phyloP scores from a whole-genome alignment of 1,140 invertebrate genomes.

The Micrasema minimum region DNA sequence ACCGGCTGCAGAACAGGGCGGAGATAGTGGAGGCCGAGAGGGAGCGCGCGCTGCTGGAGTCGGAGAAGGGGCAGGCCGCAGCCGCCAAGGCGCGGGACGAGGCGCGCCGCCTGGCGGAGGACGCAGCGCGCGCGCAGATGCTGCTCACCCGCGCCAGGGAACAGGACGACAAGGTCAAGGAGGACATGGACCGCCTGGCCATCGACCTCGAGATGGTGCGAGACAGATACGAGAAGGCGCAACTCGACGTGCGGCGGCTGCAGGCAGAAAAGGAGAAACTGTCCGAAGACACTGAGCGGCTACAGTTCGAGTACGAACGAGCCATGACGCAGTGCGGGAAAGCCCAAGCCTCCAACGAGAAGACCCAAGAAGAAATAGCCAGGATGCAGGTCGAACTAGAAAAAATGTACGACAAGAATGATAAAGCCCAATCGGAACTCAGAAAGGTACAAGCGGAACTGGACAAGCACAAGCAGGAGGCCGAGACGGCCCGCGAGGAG shows the following conservation, averaged over 20 bases:
- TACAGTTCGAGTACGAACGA: conserved; percentile 86
- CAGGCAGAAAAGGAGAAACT: conserved; percentile 89
- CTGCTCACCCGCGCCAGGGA: conserved; percentile 88
- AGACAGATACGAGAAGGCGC: conserved; percentile 90
- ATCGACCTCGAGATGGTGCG: conserved; percentile 86
- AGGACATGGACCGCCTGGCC: conserved; percentile 82
- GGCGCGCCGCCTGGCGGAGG: conserved; percentile 82
- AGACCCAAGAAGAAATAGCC: conserved; percentile 88
- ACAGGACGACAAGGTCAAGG: conserved; percentile 90
- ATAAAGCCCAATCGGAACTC: conserved; percentile 83
- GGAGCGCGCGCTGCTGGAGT: conserved; percentile 84
- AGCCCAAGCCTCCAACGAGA: conserved; percentile 84
- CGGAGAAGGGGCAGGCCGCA: conserved; percentile 84
- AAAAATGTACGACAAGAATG: conserved; percentile 90
- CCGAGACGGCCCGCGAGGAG: conserved; percentile 76
- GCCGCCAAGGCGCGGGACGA: conserved; percentile 86
- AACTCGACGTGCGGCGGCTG: conserved; percentile 82
- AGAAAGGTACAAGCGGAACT: conserved; percentile 82
- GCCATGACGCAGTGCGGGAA: conserved; percentile 86
- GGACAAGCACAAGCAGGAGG: conserved; percentile 76
- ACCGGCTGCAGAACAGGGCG: conserved; percentile 86
- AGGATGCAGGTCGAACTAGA: conserved; percentile 88
- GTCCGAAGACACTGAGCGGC: conserved; percentile 83
- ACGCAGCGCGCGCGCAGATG: conserved; percentile 85
- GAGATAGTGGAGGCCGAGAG: conserved; percentile 88